A percentile compares a stretch with the other conserved stretches of the same genome.
These are phyloP conservation scores for Electrona antarctica DNA, from an alignment of 2,113 vertebrate species.

Conservation along the genomic window DNA sequence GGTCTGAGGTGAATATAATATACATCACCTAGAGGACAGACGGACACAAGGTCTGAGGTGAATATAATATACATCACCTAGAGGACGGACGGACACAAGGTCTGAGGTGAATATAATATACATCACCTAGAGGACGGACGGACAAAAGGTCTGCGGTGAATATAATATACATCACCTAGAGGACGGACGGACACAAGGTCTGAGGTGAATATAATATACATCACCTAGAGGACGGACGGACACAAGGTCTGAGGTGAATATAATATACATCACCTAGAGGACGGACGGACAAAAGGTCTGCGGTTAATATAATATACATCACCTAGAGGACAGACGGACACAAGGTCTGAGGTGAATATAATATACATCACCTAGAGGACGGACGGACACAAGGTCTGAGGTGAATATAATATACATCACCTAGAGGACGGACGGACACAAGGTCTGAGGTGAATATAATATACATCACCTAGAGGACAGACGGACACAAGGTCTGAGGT, in stretches of 20 bases:
- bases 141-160: too few relatives aligned
- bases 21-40: conserved; percentile 79
- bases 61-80: conserved; percentile 79
- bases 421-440: too few relatives aligned
- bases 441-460: too few relatives aligned
- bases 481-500: too few relatives aligned
- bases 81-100: background rate
- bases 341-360: too few relatives aligned
- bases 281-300: background rate
- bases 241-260: too few relatives aligned
- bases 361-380: conserved; percentile 79
- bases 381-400: too few relatives aligned
- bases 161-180: conserved; percentile 79
- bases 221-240: conserved; percentile 74
- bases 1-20: too few relatives aligned
- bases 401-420: too few relatives aligned
- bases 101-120: conserved; percentile 26
- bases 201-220: conserved; percentile 47
- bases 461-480: conserved; percentile 79
- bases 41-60: too few relatives aligned
- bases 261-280: conserved; percentile 79
- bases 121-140: conserved; percentile 77
- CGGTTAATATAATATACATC: conserved; percentile 57
- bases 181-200: background rate
- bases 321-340: conserved; percentile 69